These are phyloP conservation scores for Acyrthosiphon pisum DNA, from an alignment of 1,140 invertebrate species.

Conservation along the genomic window DNA sequence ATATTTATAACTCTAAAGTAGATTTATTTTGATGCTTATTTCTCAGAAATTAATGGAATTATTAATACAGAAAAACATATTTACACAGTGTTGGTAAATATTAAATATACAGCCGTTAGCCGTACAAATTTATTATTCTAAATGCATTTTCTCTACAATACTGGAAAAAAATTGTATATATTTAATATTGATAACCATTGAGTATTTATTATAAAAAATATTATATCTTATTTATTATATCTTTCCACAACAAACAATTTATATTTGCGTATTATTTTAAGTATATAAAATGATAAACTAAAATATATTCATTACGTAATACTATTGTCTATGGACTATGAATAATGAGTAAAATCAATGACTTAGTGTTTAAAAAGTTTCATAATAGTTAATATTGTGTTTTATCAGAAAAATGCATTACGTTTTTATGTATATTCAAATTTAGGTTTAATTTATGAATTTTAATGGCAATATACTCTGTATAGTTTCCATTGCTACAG, in stretches of 20 bases:
- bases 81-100: not conserved
- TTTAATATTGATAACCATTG: not conserved
- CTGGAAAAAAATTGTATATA: not conserved
- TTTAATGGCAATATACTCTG: too few species aligned
- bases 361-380: not conserved
- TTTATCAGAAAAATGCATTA: not conserved
- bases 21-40: not conserved
- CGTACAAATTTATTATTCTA: not conserved
- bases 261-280: not conserved
- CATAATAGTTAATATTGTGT: not conserved
- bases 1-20: not conserved
- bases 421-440: too few species aligned
- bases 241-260: not conserved
- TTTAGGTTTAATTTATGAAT: too few species aligned
- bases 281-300: too few species aligned
- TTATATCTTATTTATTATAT: not conserved
- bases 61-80: conserved; percentile 14
- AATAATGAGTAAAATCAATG: not conserved
- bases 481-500: too few species aligned
- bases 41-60: not conserved
- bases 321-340: not conserved
- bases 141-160: not conserved
- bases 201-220: not conserved
- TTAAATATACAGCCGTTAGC: not conserved
- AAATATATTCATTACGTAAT: too few species aligned